Evolutionary conservation across 2,888 invertebrate genomes (phyloP), one percentile per base, ranked within the genome.

Genomic region (Theretra japonica): DNA sequence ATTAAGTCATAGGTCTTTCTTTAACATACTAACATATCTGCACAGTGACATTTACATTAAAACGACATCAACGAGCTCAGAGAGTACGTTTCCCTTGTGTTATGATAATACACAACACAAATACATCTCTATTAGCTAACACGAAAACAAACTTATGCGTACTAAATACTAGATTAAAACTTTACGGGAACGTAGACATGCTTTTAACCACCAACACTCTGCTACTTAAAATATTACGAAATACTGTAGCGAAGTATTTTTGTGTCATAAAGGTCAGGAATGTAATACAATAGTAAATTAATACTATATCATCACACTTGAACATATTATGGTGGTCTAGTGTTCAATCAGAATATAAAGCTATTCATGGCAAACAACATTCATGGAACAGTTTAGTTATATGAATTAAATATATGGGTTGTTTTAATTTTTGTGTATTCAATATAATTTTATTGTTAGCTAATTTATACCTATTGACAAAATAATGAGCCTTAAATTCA

Each of bases 1-100:
- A 53, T n/a, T 5, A 53, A n/a, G 17, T 6, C n/a, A n/a, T 53
- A 5, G 2, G 6, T 4, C 17, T 53, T 5, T 8, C 4, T 17
- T 6, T n/a, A 53, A n/a, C n/a, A n/a, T 15, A 6, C 6, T n/a
- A 53, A 53, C 53, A 6, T 48, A 23, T 23, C 48, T 41, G 17
- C 48, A 17, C 65, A 48, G 17, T 23, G 41, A 65, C 41, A 48
- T 65, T 48, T 48, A 48, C 65, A 65, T 65, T 65, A 65, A 65
- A 65, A 65, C 41, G 65, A 65, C 65, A 65, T 65, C 65, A 65
- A 65, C 65, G 65, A 15, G 65, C 23, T 41, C 53, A 17, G 53
- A 53, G 53, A 19, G 5, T n/a, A n/a, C 4, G n/a, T 17, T 53
- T 53, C n/a, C 19, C 53, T n/a, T 7, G 53, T 53, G 53, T 5